Evolutionary conservation across 2,797 vertebrate species (phyloP).

Genomic region (Halcyon smyrnensis): DNA sequence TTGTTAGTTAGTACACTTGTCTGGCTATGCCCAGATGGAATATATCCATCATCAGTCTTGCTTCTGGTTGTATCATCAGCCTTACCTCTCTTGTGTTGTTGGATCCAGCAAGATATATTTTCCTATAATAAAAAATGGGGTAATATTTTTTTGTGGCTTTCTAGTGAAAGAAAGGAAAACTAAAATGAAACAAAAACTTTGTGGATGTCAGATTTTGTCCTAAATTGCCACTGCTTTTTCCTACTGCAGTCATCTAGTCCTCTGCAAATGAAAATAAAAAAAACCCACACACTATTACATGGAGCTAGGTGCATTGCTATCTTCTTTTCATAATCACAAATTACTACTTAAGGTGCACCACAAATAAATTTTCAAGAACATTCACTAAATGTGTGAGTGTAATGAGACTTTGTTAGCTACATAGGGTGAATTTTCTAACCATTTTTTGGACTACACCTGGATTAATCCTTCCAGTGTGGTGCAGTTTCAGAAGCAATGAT

Average conservation of each 20-base stretch:
- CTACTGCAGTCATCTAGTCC: neutral
- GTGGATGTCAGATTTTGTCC: neutral
- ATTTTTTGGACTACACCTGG: neutral
- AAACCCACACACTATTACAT: rapidly evolving
- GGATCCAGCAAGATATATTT: neutral
- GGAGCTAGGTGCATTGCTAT: neutral
- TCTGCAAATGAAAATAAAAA: neutral
- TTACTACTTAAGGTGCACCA: neutral
- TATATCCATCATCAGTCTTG: neutral
- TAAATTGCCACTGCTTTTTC: neutral
- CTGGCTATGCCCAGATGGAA: neutral
- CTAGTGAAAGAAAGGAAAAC: neutral
- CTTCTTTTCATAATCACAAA: neutral
- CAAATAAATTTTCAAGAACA: neutral
- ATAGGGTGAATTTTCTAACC: neutral
- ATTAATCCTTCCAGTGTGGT: neutral
- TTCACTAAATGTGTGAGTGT: neutral
- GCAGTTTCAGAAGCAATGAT: neutral
- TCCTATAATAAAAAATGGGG: neutral
- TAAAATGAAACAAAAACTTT: neutral
- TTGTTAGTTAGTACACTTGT: neutral
- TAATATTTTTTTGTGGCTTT: neutral
- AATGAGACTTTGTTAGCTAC: neutral
- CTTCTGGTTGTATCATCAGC: neutral
- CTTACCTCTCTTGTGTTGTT: neutral